Conservation (phyloP, 2,113 vertebrate species). For the Eonycteris spelaea region DNA sequence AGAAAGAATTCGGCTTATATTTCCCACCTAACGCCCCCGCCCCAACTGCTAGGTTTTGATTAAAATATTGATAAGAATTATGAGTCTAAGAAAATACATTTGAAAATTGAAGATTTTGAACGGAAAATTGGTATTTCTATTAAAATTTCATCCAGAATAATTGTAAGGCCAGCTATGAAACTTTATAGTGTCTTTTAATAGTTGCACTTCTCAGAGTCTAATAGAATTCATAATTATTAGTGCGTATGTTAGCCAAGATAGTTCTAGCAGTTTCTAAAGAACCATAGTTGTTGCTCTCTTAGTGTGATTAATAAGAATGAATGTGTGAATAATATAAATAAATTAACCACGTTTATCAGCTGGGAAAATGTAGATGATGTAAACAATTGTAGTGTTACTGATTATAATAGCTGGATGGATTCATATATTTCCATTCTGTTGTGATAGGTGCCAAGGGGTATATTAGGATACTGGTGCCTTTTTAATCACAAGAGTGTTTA, state of each 20-base stretch:
- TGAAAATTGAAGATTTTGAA: not conserved
- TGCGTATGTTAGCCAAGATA: not conserved
- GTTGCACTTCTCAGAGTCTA: not conserved
- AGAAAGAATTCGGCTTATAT: not conserved
- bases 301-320: not conserved
- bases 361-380: not conserved
- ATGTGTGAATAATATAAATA: not conserved
- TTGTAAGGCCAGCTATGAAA: not conserved
- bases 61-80: conserved; percentile 13
- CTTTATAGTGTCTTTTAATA: not conserved
- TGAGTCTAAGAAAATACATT: not conserved
- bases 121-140: not conserved
- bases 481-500: not conserved
- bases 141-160: not conserved
- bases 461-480: not conserved
- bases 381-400: not conserved
- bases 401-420: not conserved
- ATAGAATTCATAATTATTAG: not conserved
- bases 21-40: not conserved
- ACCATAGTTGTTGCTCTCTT: not conserved
- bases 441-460: not conserved
- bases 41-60: not conserved
- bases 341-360: not conserved
- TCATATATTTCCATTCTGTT: not conserved
- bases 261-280: not conserved